Conservation (phyloP, 2,797 vertebrate species). For the Sebastiscus tertius region DNA sequence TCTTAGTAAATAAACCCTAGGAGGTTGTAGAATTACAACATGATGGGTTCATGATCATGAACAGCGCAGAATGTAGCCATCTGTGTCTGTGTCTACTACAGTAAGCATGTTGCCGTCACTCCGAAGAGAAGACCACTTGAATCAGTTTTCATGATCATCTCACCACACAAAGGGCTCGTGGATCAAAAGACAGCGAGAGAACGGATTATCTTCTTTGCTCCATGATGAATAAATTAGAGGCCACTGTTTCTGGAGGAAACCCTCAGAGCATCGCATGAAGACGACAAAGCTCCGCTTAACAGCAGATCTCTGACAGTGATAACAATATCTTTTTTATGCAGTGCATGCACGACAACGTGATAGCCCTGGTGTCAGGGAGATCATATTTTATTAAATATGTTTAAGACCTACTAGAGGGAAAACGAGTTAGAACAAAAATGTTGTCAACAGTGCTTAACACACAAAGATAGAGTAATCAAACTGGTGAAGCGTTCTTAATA, state of each 20-base stretch:
- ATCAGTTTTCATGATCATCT: neutral
- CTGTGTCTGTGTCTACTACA: neutral
- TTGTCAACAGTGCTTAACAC: neutral
- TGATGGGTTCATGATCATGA: neutral
- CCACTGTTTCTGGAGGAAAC: slow-evolving; percentile 3
- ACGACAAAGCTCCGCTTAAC: neutral
- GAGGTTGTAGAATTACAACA: neutral
- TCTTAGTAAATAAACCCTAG: neutral
- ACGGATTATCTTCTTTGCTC: neutral
- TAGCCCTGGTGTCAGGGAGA: neutral
- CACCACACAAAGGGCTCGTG: neutral
- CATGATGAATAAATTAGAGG: slow-evolving; percentile 24
- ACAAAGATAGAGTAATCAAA: slow-evolving; percentile 12
- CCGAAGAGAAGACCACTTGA: slow-evolving; percentile 5
- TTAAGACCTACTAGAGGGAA: neutral
- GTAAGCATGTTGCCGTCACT: neutral
- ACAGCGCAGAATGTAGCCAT: neutral
- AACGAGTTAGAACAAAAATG: neutral
- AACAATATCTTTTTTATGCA: neutral
- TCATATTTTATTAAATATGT: slow-evolving; percentile 23
- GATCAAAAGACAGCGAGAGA: slow-evolving; percentile 4
- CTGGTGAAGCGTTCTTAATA: neutral
- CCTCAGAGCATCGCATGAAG: neutral
- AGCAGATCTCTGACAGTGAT: neutral
- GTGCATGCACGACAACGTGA: neutral